Evolutionary conservation across 2,888 invertebrate species (phyloP), one percentile per base, ranked within the genome.

Genomic region (Gymnoscelis rufifasciata): DNA sequence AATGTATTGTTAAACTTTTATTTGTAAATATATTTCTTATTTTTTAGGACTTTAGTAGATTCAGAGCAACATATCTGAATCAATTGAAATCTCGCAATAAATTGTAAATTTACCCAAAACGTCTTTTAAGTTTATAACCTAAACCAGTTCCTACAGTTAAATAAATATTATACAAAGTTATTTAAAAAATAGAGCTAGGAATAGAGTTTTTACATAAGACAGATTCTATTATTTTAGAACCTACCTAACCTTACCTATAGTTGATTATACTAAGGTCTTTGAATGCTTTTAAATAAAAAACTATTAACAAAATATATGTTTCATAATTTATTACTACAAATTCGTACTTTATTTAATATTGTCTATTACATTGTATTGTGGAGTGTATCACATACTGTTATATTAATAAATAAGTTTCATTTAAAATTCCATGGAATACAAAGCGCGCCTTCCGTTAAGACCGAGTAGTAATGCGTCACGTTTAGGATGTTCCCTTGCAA

Each of bases 361-460:
- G 40, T 31, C 26, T 39, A 15, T 41, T 33, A 35, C 19, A 7
- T 28, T 19, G 15, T 7, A 19, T 19, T 50, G 44, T 47, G 47
- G 49, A 49, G 52, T 10, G 11, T 19, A 10, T 33, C 10, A 19
- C 19, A 19, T 35, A 10, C 33, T 7, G 3, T 15, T 35, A 33
- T 33, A 8, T 7, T 11, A 23, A 5, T 33, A 11, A 35, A 10
- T 19, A 33, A 11, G 7, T 3, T 5, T 5, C 35, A 83, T 72
- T 92, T 91, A 90, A 94, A 97, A 79, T 97, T 94, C 97, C 97
- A 97, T 11, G 97, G 97, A 74, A 97, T 93, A 71, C 97, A 97
- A 42, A 97, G 90, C 45, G 95, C 93, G 0, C 98, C 98, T 78
- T 97, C 97, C 0, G 93, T 93, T 69, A 97, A 89, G 37, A 98